Evolutionary conservation across 2,797 vertebrate species (phyloP), one percentile per base, ranked within the genome.

Genomic region (Acestrorhynchus altus): DNA sequence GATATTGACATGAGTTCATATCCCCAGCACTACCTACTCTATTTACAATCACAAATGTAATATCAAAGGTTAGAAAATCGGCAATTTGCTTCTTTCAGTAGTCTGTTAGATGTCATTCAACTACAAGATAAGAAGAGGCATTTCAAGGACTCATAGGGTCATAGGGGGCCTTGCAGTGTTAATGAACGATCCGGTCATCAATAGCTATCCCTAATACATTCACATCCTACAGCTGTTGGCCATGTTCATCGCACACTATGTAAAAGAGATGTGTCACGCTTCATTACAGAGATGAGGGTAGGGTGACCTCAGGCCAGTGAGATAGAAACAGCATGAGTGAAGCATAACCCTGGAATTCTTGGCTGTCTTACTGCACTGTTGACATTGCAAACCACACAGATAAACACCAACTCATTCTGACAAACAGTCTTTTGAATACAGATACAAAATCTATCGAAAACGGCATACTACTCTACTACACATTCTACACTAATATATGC

Each of bases 231-330:
- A 35, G 6, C 31, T 6, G 31, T 39, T 42, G 10, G n/a, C 18
- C 35, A 42, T 40, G 12, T 39, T 42, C 10, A 0, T 8, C 57
- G 35, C 39, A n/a, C 57, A 18, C 22, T 9, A 47, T 66, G 9
- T 47, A 61, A 61, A 68, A 16, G 20, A 57, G 75, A 66, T 70
- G 66, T 20, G 47, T 77, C 66, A 77, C 40, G 20, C 52, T 59
- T 8, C 26, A 57, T 56, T 31, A 24, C 18, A 67, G 40, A 10
- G 13, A 63, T 16, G 13, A 63, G 26, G 56, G 24, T 1, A 42
- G 13, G 13, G 9, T 11, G 51, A 56, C 73, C 63, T 59, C 18
- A 4, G 31, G 7, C 12, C 18, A 39, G 60, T 66, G 15, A 60
- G 24, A 31, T 12, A 31, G 6, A 28, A 24, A 24, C 12, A 65